Conservation (phyloP, 2,113 vertebrate species). For the Jacana jacana region DNA sequence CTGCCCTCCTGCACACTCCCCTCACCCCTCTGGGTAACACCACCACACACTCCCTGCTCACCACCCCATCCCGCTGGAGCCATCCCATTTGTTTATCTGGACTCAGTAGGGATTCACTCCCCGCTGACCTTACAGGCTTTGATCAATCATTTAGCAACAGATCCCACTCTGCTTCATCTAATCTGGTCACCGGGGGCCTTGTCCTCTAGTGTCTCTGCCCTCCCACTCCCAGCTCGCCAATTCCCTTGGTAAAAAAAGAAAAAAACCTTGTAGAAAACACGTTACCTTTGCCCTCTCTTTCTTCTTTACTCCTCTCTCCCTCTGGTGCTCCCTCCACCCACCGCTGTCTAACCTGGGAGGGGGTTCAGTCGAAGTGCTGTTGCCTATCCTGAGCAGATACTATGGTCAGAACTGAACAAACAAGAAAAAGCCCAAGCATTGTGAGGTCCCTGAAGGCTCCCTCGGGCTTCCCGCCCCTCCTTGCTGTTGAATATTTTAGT, state of each 20-base stretch:
- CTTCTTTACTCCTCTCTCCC: neutral
- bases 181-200: neutral
- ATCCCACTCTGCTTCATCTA: neutral
- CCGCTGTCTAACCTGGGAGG: rapidly evolving
- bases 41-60: neutral
- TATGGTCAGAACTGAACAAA: neutral
- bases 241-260: neutral
- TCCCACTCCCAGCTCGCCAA: neutral
- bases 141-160: neutral
- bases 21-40: neutral
- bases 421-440: rapidly evolving
- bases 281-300: neutral
- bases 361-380: neutral
- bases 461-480: neutral
- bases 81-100: neutral
- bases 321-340: neutral
- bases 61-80: neutral
- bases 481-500: rapidly evolving
- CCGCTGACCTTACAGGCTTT: neutral
- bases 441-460: neutral
- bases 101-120: neutral
- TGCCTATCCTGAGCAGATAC: neutral
- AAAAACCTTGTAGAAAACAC: neutral
- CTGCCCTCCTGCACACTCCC: neutral
- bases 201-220: neutral